Base-by-base conservation (phyloP, 2,888 invertebrate species). In the Rapana venosa region DNA sequence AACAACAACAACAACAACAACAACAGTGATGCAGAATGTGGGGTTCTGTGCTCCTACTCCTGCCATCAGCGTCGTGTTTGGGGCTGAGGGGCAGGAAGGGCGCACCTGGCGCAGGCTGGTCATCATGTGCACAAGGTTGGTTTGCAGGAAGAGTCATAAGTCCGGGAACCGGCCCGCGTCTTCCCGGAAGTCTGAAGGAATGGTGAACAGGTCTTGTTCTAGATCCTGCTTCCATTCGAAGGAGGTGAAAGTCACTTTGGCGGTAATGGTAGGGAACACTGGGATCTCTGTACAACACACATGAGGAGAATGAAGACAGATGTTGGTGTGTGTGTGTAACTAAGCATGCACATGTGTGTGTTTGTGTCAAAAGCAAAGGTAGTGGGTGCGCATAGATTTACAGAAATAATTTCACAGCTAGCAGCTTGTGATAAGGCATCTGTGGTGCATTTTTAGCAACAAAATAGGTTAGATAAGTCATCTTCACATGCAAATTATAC, bases 201-300 rank as follows among this genome's bases (percentile, higher is more conserved):
- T 97, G 95, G 97, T 97, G 96, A 99, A 99, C 93, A 98, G 96
- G 92, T 97, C 97, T 89, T 97, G 97, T 70, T 97, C 97, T 94
- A 99, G 97, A 95, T 98, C 97, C 94, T 98, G 97, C 93, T 98
- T 97, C 96, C 99, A 99, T 94, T 98, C 98, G 97, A 99, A 99
- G 96, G 98, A 98, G 96, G 99, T 99, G 97, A 99, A 99, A 94
- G 99, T 99, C 94, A 99, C 98, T 97, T 99, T 99, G 56, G 99
- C 99, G 86, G 99, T 98, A 85, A 99, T 98, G 32, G 99, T 99
- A 32, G 99, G 99, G 94, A 99, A 97, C 93, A 99, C 98, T 66
- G 99, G 99, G 96, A 99, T 99, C 96, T 99, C 99, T 97, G 96
- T 15, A 93, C 35, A 47, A 83, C 22, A 47, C 1, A 36, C 13